Conservation (phyloP, 2,113 vertebrate genomes). For the Gymnobelideus leadbeateri region DNA sequence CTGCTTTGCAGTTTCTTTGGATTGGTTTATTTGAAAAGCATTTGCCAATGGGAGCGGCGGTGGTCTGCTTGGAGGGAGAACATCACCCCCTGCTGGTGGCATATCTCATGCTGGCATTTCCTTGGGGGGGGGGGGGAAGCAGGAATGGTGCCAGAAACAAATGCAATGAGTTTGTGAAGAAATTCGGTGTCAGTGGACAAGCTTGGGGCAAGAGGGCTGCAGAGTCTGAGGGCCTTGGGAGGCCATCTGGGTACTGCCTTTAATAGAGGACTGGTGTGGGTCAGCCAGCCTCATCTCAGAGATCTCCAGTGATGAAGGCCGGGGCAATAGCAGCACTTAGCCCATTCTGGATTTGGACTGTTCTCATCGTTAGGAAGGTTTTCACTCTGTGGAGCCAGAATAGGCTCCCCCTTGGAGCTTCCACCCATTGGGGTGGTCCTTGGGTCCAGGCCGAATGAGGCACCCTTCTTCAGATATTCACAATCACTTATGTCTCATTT, state of each 20-base stretch:
- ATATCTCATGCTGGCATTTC: neutral
- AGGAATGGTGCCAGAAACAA: neutral
- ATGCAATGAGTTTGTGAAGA: neutral
- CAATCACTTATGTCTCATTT: neutral
- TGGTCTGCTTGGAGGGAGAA: neutral
- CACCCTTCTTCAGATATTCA: neutral
- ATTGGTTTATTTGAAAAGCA: neutral
- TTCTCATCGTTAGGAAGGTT: neutral
- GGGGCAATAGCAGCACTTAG: neutral
- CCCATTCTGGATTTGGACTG: neutral
- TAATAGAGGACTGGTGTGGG: too few species aligned
- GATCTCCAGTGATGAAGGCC: neutral
- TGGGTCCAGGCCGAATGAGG: neutral
- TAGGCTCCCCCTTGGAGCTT: neutral
- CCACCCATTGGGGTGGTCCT: neutral
- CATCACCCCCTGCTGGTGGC: neutral
- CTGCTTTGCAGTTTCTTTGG: neutral
- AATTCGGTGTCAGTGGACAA: neutral
- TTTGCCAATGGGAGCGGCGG: neutral
- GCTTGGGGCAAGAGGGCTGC: too few species aligned
- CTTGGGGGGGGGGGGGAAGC: neutral
- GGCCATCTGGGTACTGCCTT: too few species aligned
- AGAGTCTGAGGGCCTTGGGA: too few species aligned
- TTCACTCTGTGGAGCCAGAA: neutral
- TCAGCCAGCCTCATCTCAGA: neutral